Evolutionary conservation across 2,797 vertebrate genomes (phyloP).

Genomic region (Alosa sapidissima): DNA sequence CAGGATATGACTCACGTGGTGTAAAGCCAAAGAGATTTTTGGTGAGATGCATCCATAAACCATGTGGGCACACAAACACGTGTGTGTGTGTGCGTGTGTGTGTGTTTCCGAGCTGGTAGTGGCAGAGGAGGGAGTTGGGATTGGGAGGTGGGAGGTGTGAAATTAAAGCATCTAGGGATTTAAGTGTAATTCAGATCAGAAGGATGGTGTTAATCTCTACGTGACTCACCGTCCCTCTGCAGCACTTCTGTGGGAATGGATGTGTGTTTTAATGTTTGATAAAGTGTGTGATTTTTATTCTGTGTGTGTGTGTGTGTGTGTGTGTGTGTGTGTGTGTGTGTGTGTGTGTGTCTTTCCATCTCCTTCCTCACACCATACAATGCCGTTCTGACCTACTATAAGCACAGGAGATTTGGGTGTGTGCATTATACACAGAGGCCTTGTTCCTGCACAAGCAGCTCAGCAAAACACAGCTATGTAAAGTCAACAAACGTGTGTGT

Average conservation of each 20-base stretch:
- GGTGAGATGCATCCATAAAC: not conserved
- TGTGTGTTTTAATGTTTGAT: slow-evolving; percentile 11
- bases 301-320: not conserved
- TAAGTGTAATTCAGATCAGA: slow-evolving; percentile 13
- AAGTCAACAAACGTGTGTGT: not conserved
- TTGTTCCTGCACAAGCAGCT: too few species aligned
- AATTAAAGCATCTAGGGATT: slow-evolving; percentile 21
- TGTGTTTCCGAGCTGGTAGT: not conserved
- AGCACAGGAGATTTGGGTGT: not conserved
- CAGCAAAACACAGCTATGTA: too few species aligned
- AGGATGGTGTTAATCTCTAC: not conserved
- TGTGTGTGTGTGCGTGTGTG: not conserved
- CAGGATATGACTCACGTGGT: not conserved
- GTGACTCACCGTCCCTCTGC: not conserved
- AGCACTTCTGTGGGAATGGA: slow-evolving; percentile 1
- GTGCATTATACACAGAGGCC: not conserved
- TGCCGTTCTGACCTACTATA: not conserved
- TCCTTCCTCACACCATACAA: not conserved
- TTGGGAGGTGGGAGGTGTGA: slow-evolving; percentile 22
- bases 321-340: not conserved
- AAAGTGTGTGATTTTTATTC: not conserved
- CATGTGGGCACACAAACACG: not conserved
- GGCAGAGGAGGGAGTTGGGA: not conserved
- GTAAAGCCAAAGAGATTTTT: not conserved
- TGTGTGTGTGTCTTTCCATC: not conserved